Percentiles rank a stretch among this genome's conserved stretches.
These are phyloP conservation scores for Strigamia crassipes DNA, from an alignment of 2,888 invertebrate species.

Conservation along the genomic window DNA sequence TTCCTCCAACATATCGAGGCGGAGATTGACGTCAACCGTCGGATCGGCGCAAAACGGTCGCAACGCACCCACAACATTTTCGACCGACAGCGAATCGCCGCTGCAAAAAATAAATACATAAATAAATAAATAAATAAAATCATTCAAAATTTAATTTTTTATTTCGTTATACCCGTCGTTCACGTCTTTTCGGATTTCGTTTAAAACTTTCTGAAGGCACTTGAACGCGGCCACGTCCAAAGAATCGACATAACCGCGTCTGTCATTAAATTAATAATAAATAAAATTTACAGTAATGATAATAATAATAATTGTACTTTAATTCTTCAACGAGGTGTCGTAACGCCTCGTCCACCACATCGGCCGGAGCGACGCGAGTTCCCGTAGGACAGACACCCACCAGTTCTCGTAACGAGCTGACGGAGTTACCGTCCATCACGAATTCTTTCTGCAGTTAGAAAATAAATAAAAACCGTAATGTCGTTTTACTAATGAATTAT, in stretches of 20 bases:
- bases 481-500: background rate
- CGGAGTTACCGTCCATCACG: constrained; percentile 44
- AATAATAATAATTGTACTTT: too few species aligned
- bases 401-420: constrained; percentile 46
- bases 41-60: constrained; percentile 45
- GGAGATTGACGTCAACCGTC: constrained; percentile 18
- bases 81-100: constrained; percentile 44
- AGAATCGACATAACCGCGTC: background rate
- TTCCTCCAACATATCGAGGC: constrained; percentile 36
- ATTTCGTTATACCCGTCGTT: background rate
- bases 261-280: background rate
- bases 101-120: background rate
- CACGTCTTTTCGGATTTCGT: background rate
- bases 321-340: constrained; percentile 10
- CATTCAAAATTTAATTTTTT: too few species aligned
- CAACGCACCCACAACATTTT: constrained; percentile 43
- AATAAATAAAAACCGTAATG: background rate
- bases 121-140: too few species aligned
- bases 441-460: background rate
- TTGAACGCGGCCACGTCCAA: background rate
- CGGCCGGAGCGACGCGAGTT: constrained; percentile 29
- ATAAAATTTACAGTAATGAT: too few species aligned
- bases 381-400: constrained; percentile 47
- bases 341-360: constrained; percentile 45
- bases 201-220: background rate